A percentile compares a stretch with the other conserved stretches of the same genome.
Conservation (phyloP, 2,797 vertebrate species). For the Acestrorhynchus altus region DNA sequence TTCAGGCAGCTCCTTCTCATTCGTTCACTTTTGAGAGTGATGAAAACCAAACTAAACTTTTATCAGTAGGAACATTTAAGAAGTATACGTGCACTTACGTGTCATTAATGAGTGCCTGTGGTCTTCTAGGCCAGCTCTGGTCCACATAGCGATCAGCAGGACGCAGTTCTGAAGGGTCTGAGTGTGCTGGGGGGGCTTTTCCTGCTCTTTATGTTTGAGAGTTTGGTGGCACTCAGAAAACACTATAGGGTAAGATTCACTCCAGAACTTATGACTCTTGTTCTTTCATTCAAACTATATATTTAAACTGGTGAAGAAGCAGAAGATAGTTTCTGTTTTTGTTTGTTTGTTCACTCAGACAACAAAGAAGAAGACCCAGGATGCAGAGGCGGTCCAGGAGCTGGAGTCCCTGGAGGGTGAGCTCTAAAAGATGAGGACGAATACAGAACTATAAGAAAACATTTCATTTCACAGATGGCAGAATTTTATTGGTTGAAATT, state of each 20-base stretch:
- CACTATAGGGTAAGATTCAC: slow-evolving; percentile 45
- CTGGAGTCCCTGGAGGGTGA: slow-evolving; percentile 53
- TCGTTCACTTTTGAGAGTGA: too few species aligned
- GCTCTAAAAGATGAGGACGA: slow-evolving; percentile 18
- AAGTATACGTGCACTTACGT: not conserved
- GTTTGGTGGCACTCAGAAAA: slow-evolving; percentile 70
- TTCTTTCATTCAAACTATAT: not conserved
- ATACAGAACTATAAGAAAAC: not conserved
- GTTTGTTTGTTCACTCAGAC: slow-evolving; percentile 35
- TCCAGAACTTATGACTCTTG: not conserved
- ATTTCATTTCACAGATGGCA: not conserved
- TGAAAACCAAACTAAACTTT: not conserved
- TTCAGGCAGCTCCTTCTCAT: too few species aligned
- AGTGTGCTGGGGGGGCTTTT: slow-evolving; percentile 80
- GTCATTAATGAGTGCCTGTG: not conserved
- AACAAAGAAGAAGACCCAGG: slow-evolving; percentile 46
- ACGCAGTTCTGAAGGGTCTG: slow-evolving; percentile 73
- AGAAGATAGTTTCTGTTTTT: not conserved
- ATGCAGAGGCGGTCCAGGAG: slow-evolving; percentile 46
- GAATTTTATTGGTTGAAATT: too few species aligned
- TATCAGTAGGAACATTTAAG: too few species aligned
- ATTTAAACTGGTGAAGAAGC: not conserved
- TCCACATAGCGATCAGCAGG: slow-evolving; percentile 45
- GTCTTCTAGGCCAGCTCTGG: slow-evolving; percentile 50
- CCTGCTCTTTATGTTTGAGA: slow-evolving; percentile 81